Base-by-base conservation (phyloP, 2,888 invertebrate genomes). In the Alloscopus bannaensis region DNA sequence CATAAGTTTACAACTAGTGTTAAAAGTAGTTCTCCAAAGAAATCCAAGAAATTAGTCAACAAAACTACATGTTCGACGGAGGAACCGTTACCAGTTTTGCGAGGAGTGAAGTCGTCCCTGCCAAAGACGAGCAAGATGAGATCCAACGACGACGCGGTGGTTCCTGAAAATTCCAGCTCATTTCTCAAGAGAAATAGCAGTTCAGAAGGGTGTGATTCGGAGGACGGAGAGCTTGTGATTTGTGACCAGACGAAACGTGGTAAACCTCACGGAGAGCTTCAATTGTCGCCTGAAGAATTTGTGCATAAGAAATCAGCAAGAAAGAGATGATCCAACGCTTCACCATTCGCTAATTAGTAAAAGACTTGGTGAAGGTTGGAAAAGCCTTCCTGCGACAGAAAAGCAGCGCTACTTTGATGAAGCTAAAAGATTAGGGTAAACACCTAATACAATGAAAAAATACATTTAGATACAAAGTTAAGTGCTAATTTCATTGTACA, bases 271-370 rank as follows among this genome's bases (percentile, higher is more conserved):
- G 75, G 60, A 3, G 80, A 75, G 31, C 55, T 55, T 45, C 69
- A 73, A 31, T 20, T 73, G 3, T 47, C 31, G 0, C 45, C 55
- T 1, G 80, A 73, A 40, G 80, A 80, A 18, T 71, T 71, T 45
- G 52, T 40, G 20, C 64, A 77, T 31, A 77, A 77, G 40, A 77
- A 77, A 45, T 22, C 77, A 26, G 42, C 29, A 28, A 31, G 65
- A 13, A 70, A 77, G 28, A 75, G 65, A 73, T 31, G 73, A 82
- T 28, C 80, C 82, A 6, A 77, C 65, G n/a, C 28, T 82, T 22
- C 82, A 82, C 26, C 82, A 82, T 73, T 80, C 82, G n/a, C 45
- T 77, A 36, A 80, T 82, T 42, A 82, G 82, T 31, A 82, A 82
- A 69, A 40, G 65, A 52, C 60, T 82, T 18, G 82, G 82, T 3